Evolutionary conservation across 1,140 invertebrate genomes (phyloP).

Genomic region (Nasonia giraulti): DNA sequence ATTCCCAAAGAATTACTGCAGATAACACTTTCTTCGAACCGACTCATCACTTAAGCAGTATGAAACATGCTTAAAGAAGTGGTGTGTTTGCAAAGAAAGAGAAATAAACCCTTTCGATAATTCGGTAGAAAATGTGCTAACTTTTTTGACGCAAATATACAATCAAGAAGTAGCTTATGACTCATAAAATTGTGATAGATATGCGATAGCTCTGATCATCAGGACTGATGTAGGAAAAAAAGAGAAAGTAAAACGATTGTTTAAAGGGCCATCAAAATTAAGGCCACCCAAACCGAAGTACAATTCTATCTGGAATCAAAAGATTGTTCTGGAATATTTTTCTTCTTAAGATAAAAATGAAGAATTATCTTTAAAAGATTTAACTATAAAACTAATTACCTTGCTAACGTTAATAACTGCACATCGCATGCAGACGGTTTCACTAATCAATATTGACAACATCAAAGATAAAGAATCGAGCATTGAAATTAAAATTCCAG

Average conservation of each 20-base stretch:
- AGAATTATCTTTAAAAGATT: conserved; percentile 45
- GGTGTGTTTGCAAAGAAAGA: conserved; percentile 18
- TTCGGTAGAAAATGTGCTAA: conserved; percentile 32
- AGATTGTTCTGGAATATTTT: conserved; percentile 54
- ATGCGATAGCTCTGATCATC: conserved; percentile 33
- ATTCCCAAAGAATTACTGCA: conserved; percentile 7
- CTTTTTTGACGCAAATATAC: conserved; percentile 50
- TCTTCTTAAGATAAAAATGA: conserved; percentile 38
- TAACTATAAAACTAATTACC: conserved; percentile 51
- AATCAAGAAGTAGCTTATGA: conserved; percentile 48
- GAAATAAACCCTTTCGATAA: conserved; percentile 12
- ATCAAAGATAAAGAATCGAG: conserved; percentile 27
- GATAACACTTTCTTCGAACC: conserved; percentile 37
- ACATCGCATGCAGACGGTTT: conserved; percentile 56
- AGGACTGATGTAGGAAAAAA: conserved; percentile 40
- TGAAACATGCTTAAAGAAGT: conserved; percentile 8
- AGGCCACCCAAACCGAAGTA: conserved; percentile 57
- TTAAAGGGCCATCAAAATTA: conserved; percentile 54
- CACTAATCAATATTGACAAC: conserved; percentile 55
- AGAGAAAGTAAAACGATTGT: conserved; percentile 34
- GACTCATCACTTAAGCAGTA: conserved; percentile 47
- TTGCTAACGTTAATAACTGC: conserved; percentile 43
- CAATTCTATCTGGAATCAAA: conserved; percentile 55
- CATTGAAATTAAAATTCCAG: conserved; percentile 50
- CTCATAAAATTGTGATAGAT: conserved; percentile 50